phyloP scores from a whole-genome alignment of 2,888 invertebrate genomes.

The Euclidia mi region DNA sequence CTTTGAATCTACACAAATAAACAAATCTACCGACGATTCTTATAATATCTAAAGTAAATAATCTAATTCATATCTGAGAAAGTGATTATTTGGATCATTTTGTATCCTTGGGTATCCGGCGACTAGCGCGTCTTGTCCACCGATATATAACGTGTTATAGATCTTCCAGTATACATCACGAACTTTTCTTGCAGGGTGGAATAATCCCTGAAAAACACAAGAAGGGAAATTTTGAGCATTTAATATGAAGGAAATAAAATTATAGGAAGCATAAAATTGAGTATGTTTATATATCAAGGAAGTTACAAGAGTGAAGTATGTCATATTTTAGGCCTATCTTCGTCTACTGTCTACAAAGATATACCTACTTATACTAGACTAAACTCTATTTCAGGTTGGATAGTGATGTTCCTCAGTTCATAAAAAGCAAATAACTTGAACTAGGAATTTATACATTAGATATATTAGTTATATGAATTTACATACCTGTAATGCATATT shows the following conservation, averaged over 20 bases:
- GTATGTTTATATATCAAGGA: no score
- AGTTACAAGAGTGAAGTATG: no score
- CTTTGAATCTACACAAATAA: conserved; percentile 35
- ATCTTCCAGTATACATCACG: conserved; percentile 99
- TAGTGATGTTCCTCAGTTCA: no score
- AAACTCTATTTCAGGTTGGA: no score
- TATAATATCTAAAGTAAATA: conserved; percentile 93
- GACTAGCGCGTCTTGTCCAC: conserved; percentile 99
- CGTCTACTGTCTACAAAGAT: no score
- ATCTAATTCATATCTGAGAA: conserved; percentile 97
- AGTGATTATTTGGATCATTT: conserved; percentile 98
- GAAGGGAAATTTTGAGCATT: no score
- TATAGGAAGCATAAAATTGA: no score
- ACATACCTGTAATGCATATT: conserved; percentile 97
- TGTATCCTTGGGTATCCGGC: conserved; percentile 99
- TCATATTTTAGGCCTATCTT: no score
- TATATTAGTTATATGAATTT: background rate
- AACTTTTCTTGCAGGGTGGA: conserved; percentile 99
- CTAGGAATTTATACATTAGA: no score
- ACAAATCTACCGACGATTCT: conserved; percentile 33
- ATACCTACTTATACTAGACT: no score
- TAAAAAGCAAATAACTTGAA: no score
- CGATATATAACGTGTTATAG: conserved; percentile 99
- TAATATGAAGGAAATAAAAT: no score
- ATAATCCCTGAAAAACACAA: conserved; percentile 97